These are phyloP conservation scores for Leucoraja ocellata DNA, from an alignment of 2,797 vertebrate species.

Conservation along the genomic window DNA sequence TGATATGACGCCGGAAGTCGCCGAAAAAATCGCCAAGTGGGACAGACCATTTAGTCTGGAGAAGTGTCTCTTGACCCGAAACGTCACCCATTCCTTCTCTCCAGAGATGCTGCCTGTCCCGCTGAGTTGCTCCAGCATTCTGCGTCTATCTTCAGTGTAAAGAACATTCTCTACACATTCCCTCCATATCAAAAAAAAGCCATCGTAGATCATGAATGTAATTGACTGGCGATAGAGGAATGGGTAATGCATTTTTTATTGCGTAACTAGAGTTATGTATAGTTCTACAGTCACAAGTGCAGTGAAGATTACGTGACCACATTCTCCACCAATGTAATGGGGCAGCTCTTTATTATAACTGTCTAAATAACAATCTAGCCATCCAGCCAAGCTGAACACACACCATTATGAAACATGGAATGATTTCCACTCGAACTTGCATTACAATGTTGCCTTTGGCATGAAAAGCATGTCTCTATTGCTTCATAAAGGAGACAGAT, in stretches of 20 bases:
- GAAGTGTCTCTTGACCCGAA: too few relatives aligned
- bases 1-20: too few relatives aligned
- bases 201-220: constrained; percentile 14
- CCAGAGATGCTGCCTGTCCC: too few relatives aligned
- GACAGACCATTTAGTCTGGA: too few relatives aligned
- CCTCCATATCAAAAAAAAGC: background rate
- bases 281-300: background rate
- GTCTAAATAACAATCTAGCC: background rate
- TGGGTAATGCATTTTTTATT: constrained; percentile 23
- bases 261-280: background rate
- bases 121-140: too few relatives aligned
- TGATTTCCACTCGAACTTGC: background rate
- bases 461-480: background rate
- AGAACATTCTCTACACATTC: background rate
- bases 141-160: too few relatives aligned
- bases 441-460: background rate
- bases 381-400: background rate
- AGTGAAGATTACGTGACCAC: background rate
- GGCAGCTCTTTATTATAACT: background rate
- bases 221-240: constrained; percentile 1
- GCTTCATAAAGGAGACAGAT: background rate
- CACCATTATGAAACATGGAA: background rate
- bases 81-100: too few relatives aligned
- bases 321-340: background rate
- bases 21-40: too few relatives aligned